phyloP scores from a whole-genome alignment of 2,888 invertebrate species.

The Drosophila antonietae region DNA sequence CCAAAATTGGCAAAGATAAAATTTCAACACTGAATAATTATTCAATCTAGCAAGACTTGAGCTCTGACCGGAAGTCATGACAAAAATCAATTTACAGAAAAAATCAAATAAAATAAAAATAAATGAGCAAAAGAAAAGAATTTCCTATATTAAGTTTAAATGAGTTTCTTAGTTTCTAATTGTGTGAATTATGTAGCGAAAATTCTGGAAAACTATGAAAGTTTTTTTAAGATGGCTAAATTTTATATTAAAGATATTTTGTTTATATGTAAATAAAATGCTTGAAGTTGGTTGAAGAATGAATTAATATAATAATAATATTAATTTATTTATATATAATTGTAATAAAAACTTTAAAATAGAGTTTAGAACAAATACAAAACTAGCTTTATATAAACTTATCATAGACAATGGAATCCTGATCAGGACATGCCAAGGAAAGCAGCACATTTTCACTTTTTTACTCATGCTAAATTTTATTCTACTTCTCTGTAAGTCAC shows the following conservation, averaged over 20 bases:
- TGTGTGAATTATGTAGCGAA: background rate
- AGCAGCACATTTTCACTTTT: no score
- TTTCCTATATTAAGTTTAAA: conserved; percentile 23
- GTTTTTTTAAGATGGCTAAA: background rate
- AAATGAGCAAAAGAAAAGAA: background rate
- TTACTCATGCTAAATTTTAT: background rate
- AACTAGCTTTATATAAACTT: background rate
- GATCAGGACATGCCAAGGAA: no score
- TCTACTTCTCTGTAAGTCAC: background rate
- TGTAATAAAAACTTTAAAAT: no score
- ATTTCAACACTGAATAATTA: conserved; percentile 67
- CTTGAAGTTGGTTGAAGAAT: no score
- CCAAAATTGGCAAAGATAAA: conserved; percentile 24
- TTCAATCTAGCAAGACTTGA: conserved; percentile 52
- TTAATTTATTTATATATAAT: background rate
- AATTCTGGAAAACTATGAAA: background rate
- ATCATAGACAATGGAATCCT: background rate
- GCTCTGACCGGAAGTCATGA: conserved; percentile 17
- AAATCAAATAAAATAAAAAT: background rate
- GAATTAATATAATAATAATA: no score
- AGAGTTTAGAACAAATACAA: no score
- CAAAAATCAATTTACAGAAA: conserved; percentile 17
- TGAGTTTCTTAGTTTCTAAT: conserved; percentile 12
- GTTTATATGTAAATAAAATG: background rate
- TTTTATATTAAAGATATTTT: background rate